phyloP scores from a whole-genome alignment of 2,888 invertebrate species.

The Tachystola acroxantha region DNA sequence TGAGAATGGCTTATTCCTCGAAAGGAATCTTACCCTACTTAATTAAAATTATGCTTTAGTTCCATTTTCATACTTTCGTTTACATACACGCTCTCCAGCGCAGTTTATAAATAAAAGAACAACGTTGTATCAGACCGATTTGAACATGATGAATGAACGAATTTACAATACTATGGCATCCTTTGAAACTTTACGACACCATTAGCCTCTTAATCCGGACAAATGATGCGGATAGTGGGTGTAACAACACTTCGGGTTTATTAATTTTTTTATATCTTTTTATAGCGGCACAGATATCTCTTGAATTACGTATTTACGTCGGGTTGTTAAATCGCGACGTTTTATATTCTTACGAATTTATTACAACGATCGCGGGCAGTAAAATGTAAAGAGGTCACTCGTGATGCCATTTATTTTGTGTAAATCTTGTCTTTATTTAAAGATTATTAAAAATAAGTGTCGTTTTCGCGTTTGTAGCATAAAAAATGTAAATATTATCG shows the following conservation, averaged over 20 bases:
- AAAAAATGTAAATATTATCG: conserved; percentile 7
- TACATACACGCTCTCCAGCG: too few species aligned
- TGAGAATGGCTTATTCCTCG: too few species aligned
- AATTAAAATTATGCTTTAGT: too few species aligned
- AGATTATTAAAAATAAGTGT: conserved; percentile 13
- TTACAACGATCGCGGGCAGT: conserved; percentile 50
- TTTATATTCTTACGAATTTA: conserved; percentile 46
- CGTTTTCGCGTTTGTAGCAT: conserved; percentile 4
- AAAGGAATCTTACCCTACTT: too few species aligned
- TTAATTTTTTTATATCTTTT: conserved; percentile 5
- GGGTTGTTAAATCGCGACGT: not conserved
- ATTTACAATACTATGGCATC: not conserved
- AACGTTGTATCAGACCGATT: too few species aligned
- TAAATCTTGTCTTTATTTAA: conserved; percentile 14
- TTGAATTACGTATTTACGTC: conserved; percentile 8
- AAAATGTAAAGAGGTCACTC: conserved; percentile 63
- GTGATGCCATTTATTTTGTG: conserved; percentile 14
- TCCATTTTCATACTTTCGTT: too few species aligned
- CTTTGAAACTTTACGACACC: not conserved
- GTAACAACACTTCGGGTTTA: not conserved
- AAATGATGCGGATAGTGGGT: not conserved
- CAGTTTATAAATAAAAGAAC: too few species aligned
- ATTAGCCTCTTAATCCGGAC: not conserved
- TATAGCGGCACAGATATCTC: conserved; percentile 12
- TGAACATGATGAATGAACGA: conserved; percentile 1